Conservation (phyloP, 2,888 invertebrate genomes). For the Pyrgus malvae region DNA sequence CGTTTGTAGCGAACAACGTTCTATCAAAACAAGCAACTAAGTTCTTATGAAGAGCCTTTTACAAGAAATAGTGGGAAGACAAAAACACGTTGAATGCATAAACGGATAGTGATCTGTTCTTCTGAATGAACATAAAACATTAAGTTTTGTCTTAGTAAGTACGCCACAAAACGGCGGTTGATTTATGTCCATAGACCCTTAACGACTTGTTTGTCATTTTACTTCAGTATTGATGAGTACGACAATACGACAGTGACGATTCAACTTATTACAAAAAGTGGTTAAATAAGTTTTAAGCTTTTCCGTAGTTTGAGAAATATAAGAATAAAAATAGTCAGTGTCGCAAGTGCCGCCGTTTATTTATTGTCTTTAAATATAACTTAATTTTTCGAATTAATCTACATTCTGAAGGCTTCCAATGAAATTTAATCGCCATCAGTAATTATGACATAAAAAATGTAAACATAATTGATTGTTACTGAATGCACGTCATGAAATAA, state of each 20-base stretch:
- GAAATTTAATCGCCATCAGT: too few species aligned
- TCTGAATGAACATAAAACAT: slow-evolving; percentile 25
- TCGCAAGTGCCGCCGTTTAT: slow-evolving; percentile 8
- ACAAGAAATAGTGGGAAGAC: slow-evolving; percentile 10
- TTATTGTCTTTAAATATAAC: not conserved
- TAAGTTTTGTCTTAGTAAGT: slow-evolving; percentile 25
- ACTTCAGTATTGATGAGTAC: slow-evolving; percentile 54
- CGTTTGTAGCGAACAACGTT: slow-evolving; percentile 6
- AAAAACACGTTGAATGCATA: slow-evolving; percentile 16
- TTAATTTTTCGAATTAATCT: slow-evolving; percentile 1
- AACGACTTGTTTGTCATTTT: slow-evolving; percentile 59
- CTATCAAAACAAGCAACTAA: slow-evolving; percentile 20
- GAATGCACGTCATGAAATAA: too few species aligned
- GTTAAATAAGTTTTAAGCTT: slow-evolving; percentile 46
- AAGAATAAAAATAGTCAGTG: slow-evolving; percentile 15
- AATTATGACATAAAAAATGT: too few species aligned
- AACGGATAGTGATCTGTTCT: slow-evolving; percentile 18
- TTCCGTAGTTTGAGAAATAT: slow-evolving; percentile 19
- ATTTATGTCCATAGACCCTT: slow-evolving; percentile 56
- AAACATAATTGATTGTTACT: too few species aligned
- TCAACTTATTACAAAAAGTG: slow-evolving; percentile 51
- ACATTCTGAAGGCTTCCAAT: not conserved
- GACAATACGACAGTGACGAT: slow-evolving; percentile 49
- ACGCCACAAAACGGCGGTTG: slow-evolving; percentile 41
- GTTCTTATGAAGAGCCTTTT: not conserved